A percentile compares a stretch with the other conserved stretches of the same genome.
Evolutionary conservation across 1,140 invertebrate genomes (phyloP).

Genomic region (Anastatus disparis): DNA sequence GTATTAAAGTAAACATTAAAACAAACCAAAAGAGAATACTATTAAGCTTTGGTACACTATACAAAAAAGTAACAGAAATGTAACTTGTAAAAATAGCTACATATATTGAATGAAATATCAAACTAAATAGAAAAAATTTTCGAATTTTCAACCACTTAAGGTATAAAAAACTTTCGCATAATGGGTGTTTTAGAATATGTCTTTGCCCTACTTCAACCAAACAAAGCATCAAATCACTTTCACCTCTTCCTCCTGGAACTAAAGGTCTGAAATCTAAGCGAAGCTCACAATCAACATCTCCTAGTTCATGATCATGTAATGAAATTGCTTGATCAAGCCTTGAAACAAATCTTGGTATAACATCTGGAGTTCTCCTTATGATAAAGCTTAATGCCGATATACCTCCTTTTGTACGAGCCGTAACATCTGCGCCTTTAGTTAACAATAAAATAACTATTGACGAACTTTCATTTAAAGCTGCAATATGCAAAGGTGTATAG

Average conservation of each 20-base stretch:
- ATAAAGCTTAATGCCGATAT: constrained; percentile 83
- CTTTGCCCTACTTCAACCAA: constrained; percentile 81
- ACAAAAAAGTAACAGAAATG: constrained; percentile 68
- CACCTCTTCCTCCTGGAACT: constrained; percentile 73
- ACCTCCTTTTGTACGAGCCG: constrained; percentile 81
- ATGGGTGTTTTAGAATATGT: constrained; percentile 81
- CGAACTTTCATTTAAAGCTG: constrained; percentile 85
- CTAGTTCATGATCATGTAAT: constrained; percentile 82
- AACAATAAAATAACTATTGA: constrained; percentile 79
- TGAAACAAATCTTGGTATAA: constrained; percentile 75
- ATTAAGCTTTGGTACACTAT: constrained; percentile 67
- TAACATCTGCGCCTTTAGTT: constrained; percentile 83
- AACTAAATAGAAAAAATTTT: constrained; percentile 84
- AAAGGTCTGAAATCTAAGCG: constrained; percentile 80
- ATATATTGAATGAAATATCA: constrained; percentile 82
- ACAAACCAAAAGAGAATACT: constrained; percentile 69
- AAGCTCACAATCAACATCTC: constrained; percentile 84
- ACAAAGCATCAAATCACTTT: constrained; percentile 78
- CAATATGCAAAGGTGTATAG: constrained; percentile 84
- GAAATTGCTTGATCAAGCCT: constrained; percentile 82
- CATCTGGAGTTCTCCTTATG: constrained; percentile 81
- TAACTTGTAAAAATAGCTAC: constrained; percentile 79
- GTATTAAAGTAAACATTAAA: constrained; percentile 69
- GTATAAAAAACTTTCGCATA: constrained; percentile 83
- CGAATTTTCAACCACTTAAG: constrained; percentile 85